Evolutionary conservation across 1,140 invertebrate genomes (phyloP).

Genomic region (Carposina sasakii): DNA sequence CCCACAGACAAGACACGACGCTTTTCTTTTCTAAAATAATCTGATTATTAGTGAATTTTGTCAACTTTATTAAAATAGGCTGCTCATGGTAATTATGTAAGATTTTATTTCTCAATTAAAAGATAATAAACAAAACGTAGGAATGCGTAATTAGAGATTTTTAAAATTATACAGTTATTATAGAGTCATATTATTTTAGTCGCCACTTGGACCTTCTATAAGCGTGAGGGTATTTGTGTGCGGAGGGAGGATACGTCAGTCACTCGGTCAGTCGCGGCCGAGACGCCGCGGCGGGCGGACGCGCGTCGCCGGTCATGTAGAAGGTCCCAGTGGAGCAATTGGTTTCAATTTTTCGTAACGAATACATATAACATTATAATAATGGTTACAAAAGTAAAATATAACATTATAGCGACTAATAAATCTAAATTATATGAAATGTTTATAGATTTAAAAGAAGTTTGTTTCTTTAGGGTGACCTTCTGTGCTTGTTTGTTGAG

Average conservation of each 20-base stretch:
- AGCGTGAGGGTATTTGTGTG: not conserved
- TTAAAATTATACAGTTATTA: slow-evolving; percentile 72
- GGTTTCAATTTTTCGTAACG: slow-evolving; percentile 64
- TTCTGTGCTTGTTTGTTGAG: slow-evolving; percentile 62
- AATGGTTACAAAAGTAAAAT: slow-evolving; percentile 71
- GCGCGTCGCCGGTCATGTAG: slow-evolving; percentile 13
- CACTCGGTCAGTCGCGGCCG: not conserved
- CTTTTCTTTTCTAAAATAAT: slow-evolving; percentile 61
- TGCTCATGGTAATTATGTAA: slow-evolving; percentile 69
- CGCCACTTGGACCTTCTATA: slow-evolving; percentile 35
- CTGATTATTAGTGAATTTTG: slow-evolving; percentile 66
- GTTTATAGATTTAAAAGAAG: slow-evolving; percentile 70
- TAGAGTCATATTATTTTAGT: slow-evolving; percentile 59
- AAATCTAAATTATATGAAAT: slow-evolving; percentile 72
- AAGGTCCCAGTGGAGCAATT: slow-evolving; percentile 40
- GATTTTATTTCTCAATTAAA: slow-evolving; percentile 72
- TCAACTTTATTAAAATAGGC: slow-evolving; percentile 69
- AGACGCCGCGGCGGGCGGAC: slow-evolving; percentile 12
- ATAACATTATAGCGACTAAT: slow-evolving; percentile 71
- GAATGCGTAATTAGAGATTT: slow-evolving; percentile 71
- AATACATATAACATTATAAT: slow-evolving; percentile 71
- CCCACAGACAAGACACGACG: slow-evolving; percentile 45
- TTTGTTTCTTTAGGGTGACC: slow-evolving; percentile 66
- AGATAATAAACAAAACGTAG: slow-evolving; percentile 70
- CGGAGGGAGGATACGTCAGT: slow-evolving; percentile 1